Evolutionary conservation across 2,113 vertebrate species (phyloP), one percentile per base, ranked within the genome.

Genomic region (Oryctolagus cuniculus): DNA sequence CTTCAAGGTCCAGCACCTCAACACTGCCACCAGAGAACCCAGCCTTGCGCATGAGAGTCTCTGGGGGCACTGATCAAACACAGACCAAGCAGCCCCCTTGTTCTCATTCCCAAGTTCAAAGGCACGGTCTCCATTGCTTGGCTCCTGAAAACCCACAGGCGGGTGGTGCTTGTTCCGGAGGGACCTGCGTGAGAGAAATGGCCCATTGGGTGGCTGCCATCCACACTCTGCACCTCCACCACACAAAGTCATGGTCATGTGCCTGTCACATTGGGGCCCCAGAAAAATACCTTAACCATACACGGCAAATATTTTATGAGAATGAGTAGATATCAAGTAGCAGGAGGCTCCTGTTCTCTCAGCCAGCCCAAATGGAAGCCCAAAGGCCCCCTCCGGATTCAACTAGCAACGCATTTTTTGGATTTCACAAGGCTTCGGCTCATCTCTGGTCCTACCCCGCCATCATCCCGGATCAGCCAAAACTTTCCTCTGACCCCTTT

Each of bases 271-370:
- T 49, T 66, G 70, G 12, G 49, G 25, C 38, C 77, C 75, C 29
- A 34, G 53, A 36, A 75, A 93, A 90, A 92, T 81, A 69, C 74
- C 49, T 72, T 69, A 63, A 73, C 86, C 69, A 36, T 88, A 79
- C 25, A 90, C 92, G 89, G 74, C 74, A 93, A 82, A 80, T 19
- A 49, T 87, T 87, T 87, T 77, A 58, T 63, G 81, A 69, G 81
- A 93, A 25, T 58, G 58, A 81, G 27, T 29, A 3, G 0, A 4
- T 79, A 34, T 49, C 51, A 92, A 90, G 38, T 84, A 78, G 80
- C 77, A 90, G 31, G 90, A 81, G 55, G 36, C 81, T 91, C 15
- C 0, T 80, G 87, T 87, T 94, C 61, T 91, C 72, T 95, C 24
- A 34, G 29, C 49, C 34, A 21, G 29, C 66, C 84, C 72, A 80